Conservation (phyloP, 1,140 invertebrate species). For the Eciton burchellii region DNA sequence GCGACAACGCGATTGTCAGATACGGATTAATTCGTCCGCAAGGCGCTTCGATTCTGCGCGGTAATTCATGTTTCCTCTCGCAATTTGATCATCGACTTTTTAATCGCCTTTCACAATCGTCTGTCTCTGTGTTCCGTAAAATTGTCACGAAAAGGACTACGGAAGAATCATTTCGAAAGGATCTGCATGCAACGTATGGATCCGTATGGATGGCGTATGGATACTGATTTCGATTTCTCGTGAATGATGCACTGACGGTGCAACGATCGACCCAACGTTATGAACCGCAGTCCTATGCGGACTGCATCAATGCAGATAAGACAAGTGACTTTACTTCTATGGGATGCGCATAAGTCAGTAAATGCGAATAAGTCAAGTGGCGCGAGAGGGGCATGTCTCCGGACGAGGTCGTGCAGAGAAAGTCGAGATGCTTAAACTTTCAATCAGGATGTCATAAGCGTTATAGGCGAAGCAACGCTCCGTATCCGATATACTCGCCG, state of each 20-base stretch:
- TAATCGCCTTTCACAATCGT: too few species aligned
- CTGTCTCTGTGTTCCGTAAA: too few species aligned
- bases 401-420: constrained; percentile 54
- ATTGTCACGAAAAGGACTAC: too few species aligned
- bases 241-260: too few species aligned
- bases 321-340: constrained; percentile 39
- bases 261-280: background rate
- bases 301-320: constrained; percentile 23
- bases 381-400: constrained; percentile 43
- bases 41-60: background rate
- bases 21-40: background rate
- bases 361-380: constrained; percentile 50
- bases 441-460: constrained; percentile 54
- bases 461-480: constrained; percentile 41
- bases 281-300: too few species aligned
- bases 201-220: too few species aligned
- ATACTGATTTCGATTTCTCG: too few species aligned
- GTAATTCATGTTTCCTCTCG: background rate
- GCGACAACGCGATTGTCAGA: background rate
- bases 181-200: too few species aligned
- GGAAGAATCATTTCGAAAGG: too few species aligned
- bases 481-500: constrained; percentile 31
- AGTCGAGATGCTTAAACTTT: constrained; percentile 56
- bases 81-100: too few species aligned
- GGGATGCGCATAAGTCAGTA: constrained; percentile 21